phyloP scores from a whole-genome alignment of 2,113 vertebrate genomes.

The Siniperca knerii region DNA sequence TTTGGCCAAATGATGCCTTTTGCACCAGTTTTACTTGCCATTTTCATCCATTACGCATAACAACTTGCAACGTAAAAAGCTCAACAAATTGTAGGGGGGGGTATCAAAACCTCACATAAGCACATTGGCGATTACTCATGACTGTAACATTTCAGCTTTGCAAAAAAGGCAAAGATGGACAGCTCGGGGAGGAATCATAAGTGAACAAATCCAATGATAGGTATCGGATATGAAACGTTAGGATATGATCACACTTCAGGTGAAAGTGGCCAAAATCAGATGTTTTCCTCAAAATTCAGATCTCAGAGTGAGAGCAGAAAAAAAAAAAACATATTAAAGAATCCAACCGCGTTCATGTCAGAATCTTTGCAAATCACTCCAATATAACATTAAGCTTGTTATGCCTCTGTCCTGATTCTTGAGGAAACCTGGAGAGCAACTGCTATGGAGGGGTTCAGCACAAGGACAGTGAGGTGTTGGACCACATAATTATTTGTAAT shows the following conservation, averaged over 20 bases:
- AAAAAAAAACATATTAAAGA: neutral
- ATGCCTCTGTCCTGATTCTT: neutral
- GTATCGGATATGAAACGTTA: neutral
- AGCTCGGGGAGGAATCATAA: neutral
- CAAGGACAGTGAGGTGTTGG: neutral
- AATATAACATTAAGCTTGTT: neutral
- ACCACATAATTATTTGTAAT: neutral
- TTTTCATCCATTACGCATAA: constrained; percentile 53
- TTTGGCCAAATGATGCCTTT: constrained; percentile 56
- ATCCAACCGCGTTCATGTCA: too few species aligned
- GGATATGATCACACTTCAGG: neutral
- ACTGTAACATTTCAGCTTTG: neutral
- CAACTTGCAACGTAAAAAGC: constrained; percentile 19
- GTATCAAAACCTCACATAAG: neutral
- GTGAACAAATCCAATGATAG: neutral
- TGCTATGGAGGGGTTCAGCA: neutral
- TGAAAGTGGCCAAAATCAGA: neutral
- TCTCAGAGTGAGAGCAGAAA: neutral
- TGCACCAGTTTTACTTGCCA: constrained; percentile 36
- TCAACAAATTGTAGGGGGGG: neutral
- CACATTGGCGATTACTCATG: neutral
- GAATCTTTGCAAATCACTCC: neutral
- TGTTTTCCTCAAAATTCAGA: neutral
- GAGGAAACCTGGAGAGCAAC: neutral
- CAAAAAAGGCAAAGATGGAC: neutral